Evolutionary conservation across 2,888 invertebrate genomes (phyloP).

Genomic region (Amphimallon solstitiale): DNA sequence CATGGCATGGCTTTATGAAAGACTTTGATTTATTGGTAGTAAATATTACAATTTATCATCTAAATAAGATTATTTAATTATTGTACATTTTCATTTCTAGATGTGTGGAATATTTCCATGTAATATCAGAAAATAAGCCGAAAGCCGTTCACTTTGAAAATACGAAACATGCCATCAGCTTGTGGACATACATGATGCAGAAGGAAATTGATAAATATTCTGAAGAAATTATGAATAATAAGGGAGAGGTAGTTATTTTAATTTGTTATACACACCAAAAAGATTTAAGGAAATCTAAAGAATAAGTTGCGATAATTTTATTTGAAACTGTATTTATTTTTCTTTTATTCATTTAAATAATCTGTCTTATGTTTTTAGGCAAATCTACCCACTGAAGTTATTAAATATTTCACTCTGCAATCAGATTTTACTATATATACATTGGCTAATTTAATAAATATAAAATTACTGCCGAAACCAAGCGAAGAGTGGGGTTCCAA

Average conservation of each 20-base stretch:
- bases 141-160: slow-evolving; percentile 58
- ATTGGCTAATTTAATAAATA: slow-evolving; percentile 73
- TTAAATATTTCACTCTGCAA: slow-evolving; percentile 70
- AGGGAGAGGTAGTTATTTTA: slow-evolving; percentile 66
- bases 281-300: too few species aligned
- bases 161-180: slow-evolving; percentile 68
- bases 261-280: slow-evolving; percentile 54
- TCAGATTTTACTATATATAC: slow-evolving; percentile 76
- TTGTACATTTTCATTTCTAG: slow-evolving; percentile 15
- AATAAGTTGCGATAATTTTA: too few species aligned
- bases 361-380: slow-evolving; percentile 53
- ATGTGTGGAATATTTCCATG: slow-evolving; percentile 60
- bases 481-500: slow-evolving; percentile 72
- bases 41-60: too few species aligned
- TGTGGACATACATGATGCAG: slow-evolving; percentile 83
- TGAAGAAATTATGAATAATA: slow-evolving; percentile 71
- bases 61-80: too few species aligned
- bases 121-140: slow-evolving; percentile 50
- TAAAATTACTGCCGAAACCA: slow-evolving; percentile 72
- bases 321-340: too few species aligned
- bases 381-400: slow-evolving; percentile 67
- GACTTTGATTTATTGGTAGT: too few species aligned
- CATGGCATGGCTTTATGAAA: too few species aligned
- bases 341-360: neutral
- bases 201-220: slow-evolving; percentile 74